A percentile compares a stretch with the other conserved stretches of the same genome.
Evolutionary conservation across 2,888 invertebrate species (phyloP).

Genomic region (Phymatocera aterrima): DNA sequence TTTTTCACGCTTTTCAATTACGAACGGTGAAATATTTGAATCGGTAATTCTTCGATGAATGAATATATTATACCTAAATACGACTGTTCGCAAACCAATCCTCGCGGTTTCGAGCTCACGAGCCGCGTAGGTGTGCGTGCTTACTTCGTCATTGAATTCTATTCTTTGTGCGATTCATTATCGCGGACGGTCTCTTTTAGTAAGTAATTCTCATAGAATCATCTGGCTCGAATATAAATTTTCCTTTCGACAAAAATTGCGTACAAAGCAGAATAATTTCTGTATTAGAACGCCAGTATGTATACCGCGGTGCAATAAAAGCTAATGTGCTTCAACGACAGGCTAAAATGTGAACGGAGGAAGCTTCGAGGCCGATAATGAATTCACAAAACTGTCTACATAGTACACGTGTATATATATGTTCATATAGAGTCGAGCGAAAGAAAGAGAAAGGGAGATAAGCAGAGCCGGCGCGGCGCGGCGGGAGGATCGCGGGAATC

Average conservation of each 20-base stretch:
- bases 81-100: neutral
- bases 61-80: neutral
- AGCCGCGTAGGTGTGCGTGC: neutral
- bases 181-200: too few species aligned
- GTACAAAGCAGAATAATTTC: too few species aligned
- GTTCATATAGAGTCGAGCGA: neutral
- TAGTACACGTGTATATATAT: neutral
- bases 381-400: neutral
- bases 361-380: neutral
- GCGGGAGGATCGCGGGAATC: conserved; percentile 4
- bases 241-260: too few species aligned
- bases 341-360: neutral
- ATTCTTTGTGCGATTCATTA: too few species aligned
- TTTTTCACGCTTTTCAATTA: neutral
- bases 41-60: neutral
- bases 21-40: neutral
- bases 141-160: neutral
- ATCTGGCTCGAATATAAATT: too few species aligned
- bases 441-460: conserved; percentile 9
- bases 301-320: neutral
- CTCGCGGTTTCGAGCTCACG: neutral
- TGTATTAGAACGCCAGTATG: neutral
- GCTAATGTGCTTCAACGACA: neutral
- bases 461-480: conserved; percentile 36
- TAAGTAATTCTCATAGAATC: too few species aligned